These are phyloP conservation scores for Cuculus canorus DNA, from an alignment of 2,797 vertebrate species.

Conservation along the genomic window DNA sequence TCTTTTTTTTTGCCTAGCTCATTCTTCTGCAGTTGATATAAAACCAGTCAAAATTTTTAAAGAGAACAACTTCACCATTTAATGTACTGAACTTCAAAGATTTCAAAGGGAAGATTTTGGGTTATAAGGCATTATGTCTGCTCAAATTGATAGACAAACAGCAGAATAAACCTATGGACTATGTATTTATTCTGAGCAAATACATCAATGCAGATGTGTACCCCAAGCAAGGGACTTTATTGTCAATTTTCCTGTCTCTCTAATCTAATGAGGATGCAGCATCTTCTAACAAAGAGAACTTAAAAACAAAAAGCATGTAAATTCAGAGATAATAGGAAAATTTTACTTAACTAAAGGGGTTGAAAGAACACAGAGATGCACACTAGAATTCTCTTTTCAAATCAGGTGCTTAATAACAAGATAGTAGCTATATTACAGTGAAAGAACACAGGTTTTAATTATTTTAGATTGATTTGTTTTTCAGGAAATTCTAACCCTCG, in stretches of 20 bases:
- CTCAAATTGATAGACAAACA: not conserved
- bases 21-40: not conserved
- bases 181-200: not conserved
- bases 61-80: not conserved
- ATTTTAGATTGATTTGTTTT: slow-evolving; percentile 1
- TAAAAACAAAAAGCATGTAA: not conserved
- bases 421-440: not conserved
- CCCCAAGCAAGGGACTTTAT: not conserved
- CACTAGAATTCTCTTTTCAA: not conserved
- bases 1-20: not conserved
- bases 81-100: not conserved
- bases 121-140: not conserved
- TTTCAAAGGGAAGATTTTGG: not conserved
- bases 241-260: not conserved
- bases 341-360: not conserved
- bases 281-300: not conserved
- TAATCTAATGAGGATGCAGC: not conserved
- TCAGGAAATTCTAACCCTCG: not conserved
- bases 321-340: not conserved
- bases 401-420: not conserved
- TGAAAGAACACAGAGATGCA: not conserved
- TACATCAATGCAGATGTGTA: not conserved
- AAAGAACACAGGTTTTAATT: not conserved
- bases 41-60: not conserved
- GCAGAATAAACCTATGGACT: not conserved